phyloP scores from a whole-genome alignment of 1,140 invertebrate genomes.

The Nephotettix cincticeps region DNA sequence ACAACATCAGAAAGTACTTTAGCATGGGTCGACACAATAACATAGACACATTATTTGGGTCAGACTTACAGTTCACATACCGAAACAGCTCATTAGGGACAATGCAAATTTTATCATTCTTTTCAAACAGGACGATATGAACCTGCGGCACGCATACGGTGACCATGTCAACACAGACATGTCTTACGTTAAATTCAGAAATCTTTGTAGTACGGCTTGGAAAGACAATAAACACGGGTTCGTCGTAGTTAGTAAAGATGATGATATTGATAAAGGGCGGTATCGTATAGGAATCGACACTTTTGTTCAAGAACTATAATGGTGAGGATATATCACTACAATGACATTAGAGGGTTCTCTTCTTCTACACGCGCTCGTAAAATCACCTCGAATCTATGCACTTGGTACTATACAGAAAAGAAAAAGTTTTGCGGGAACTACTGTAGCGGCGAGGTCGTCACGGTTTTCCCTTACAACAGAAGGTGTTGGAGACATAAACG shows the following conservation, averaged over 20 bases:
- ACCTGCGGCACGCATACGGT: conserved; percentile 46
- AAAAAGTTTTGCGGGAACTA: conserved; percentile 16
- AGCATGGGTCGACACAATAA: conserved; percentile 46
- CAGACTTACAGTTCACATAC: conserved; percentile 45
- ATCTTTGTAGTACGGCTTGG: conserved; percentile 36
- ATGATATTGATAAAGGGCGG: conserved; percentile 33
- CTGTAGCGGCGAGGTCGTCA: not conserved
- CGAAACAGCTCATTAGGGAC: conserved; percentile 47
- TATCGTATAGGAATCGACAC: conserved; percentile 33
- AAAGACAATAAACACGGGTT: conserved; percentile 40
- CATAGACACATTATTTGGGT: conserved; percentile 45
- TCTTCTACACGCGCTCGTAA: not conserved
- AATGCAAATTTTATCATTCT: conserved; percentile 47
- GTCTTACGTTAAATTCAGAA: conserved; percentile 33
- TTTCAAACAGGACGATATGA: conserved; percentile 47
- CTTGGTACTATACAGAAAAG: not conserved
- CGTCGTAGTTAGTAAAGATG: conserved; percentile 42
- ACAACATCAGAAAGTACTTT: conserved; percentile 45
- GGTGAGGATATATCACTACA: not conserved
- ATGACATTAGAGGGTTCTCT: not conserved
- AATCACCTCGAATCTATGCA: not conserved
- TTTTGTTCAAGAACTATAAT: conserved; percentile 30
- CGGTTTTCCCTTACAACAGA: not conserved
- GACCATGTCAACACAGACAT: conserved; percentile 48
- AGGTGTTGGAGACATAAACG: not conserved